Evolutionary conservation across 2,113 vertebrate species (phyloP), one percentile per base, ranked within the genome.

Genomic region (Brachyhypopomus occidentalis): DNA sequence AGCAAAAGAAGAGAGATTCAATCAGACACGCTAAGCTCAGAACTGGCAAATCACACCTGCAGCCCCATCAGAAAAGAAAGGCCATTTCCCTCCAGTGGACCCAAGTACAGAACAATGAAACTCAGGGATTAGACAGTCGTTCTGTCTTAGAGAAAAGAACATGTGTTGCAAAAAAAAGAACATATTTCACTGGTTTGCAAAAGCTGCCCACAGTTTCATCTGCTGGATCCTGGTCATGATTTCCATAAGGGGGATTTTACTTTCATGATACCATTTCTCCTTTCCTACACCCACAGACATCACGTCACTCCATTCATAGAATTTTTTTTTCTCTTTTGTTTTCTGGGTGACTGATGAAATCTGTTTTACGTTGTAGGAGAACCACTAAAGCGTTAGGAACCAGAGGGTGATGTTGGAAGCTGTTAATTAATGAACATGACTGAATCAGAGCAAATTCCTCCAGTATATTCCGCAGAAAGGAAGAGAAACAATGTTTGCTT

Each of bases 81-180:
- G 89, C 86, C 87, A 90, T 92, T 92, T 92, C 88, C 85, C 85
- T 87, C 70, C 74, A 60, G 88, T 89, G 90, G 88, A 91, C 88
- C 88, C 86, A 88, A 88, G 90, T 88, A 90, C 52, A 70, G 82
- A 90, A 93, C 91, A 93, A 92, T 92, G 89, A 90, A 86, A 78
- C 64, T 83, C 72, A 86, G 86, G 90, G 90, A 92, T 93, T 92
- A 92, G 88, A 91, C 88, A 84, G 88, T 56, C 58, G 72, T 69
- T 75, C 72, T 75, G 55, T 82, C 80, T 76, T 66, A 82, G 88
- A 88, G 82, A 69, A 64, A 83, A 82, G 77, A 87, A 87, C 48
- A 66, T 17, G 63, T 19, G 0, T 20, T 75, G 27, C n/a, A 62
- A 63, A 79, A 87, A 72, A 86, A 78, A 20, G 45, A 30, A 69